Evolutionary conservation across 2,888 invertebrate species (phyloP).

Genomic region (Drosophila sordidula): DNA sequence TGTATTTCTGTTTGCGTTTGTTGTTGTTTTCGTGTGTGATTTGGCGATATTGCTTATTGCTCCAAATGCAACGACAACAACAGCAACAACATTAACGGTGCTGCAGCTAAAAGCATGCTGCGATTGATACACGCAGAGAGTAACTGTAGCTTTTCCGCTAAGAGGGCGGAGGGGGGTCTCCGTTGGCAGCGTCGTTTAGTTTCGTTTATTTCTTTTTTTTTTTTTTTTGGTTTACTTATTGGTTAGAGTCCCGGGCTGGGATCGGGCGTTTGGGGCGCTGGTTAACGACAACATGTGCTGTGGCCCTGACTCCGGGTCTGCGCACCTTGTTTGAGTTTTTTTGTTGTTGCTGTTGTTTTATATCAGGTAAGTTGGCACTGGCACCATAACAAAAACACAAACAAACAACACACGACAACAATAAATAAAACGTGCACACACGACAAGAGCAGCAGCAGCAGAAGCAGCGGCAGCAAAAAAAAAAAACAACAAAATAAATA

Average conservation of each 20-base stretch:
- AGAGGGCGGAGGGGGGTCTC: conserved; percentile 9
- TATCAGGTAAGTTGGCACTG: conserved; percentile 60
- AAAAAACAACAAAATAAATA: conserved; percentile 16
- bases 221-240: conserved; percentile 47
- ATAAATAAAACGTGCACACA: conserved; percentile 68
- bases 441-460: conserved; percentile 45
- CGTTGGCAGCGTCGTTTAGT: conserved; percentile 20
- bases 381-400: conserved; percentile 61
- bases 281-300: conserved; percentile 45
- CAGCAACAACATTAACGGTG: conserved; percentile 33
- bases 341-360: conserved; percentile 31
- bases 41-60: conserved; percentile 27
- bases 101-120: conserved; percentile 40
- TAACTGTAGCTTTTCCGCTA: conserved; percentile 32
- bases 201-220: conserved; percentile 11
- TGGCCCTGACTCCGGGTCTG: conserved; percentile 43
- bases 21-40: conserved; percentile 13
- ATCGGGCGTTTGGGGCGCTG: conserved; percentile 30
- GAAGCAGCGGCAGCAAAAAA: conserved; percentile 21
- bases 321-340: conserved; percentile 70
- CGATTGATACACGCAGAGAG: conserved; percentile 21
- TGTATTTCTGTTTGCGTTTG: conserved; percentile 26
- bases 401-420: conserved; percentile 60
- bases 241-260: conserved; percentile 44
- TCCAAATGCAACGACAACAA: conserved; percentile 22